Base-by-base conservation (phyloP, 2,888 invertebrate genomes). In the Heteromyza rotundicornis region DNA sequence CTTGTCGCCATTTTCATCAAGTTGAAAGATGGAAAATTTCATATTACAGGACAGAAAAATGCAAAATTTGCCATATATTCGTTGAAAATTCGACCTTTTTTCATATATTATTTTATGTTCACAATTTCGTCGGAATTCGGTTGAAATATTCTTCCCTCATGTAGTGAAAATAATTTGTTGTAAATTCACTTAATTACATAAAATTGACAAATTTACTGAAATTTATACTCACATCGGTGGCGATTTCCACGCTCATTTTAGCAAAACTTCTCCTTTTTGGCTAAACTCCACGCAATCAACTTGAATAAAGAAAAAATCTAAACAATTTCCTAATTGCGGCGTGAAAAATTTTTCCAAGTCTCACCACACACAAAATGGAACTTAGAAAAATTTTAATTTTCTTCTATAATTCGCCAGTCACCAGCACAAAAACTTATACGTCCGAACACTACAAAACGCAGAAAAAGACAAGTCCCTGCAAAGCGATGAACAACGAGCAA, bases 1-100 rank as follows among this genome's bases (percentile, higher is more conserved):
- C 66, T 66, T 79, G 79, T 79, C 79, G 81, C 79, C 81, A 79
- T 79, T 80, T 79, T 80, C 75, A 73, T 74, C 72, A 77, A 72
- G 71, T 76, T 71, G 67, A 71, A 75, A 75, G 72, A 68, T 60
- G 56, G 49, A 32, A 32, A 32, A 67, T 35, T 16, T 60, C 16
- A 35, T 62, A 52, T 67, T 54, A 57, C 55, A 59, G 52, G 36
- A 52, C 57, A 44, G 22, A 32, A 53, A 55, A 56, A 40, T 44
- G 17, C 12, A 57, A 50, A 57, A 27, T 14, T 32, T 10, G 2
- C 2, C 32, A 23, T 35, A 2, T n/a, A 55, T 36, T 24, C 19
- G n/a, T n/a, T 17, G 24, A 23, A 56, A 20, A 49, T 23, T 19
- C 36, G 5, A 8, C 10, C 19, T 22, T 19, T 5, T 52, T 52